Base-by-base conservation (phyloP, 2,113 vertebrate genomes). In the Cynopterus brachyotis region DNA sequence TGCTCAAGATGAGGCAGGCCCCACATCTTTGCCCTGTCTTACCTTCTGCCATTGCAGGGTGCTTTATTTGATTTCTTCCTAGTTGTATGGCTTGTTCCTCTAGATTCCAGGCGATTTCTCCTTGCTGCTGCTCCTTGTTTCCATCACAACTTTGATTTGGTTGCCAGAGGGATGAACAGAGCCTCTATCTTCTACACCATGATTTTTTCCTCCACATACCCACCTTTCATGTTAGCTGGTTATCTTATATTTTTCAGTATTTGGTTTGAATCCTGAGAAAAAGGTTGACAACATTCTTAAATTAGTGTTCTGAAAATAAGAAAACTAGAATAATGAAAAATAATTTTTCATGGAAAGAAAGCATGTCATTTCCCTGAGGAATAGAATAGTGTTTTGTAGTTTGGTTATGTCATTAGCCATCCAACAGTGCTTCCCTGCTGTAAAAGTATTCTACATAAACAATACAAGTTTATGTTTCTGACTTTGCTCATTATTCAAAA, bases 401-500 rank as follows among this genome's bases (percentile, higher is more conserved):
- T 89, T 81, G 66, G 62, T 94, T 97, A 78, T 91, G 12, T 69
- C 87, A 91, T 84, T 94, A 97, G 50, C 60, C 80, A 81, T 79
- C 76, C 86, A 89, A 53, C 40, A 37, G 15, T 55, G 42, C 55
- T 97, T 89, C 83, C 66, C 73, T 83, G 69, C 40, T 94, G 11
- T 93, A 89, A 95, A 94, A 94, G 67, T 86, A 80, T 79, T 89
- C 64, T 95, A 89, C 22, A 22, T 35, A 15, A 92, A 55, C 84
- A 93, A 70, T 75, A 24, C n/a, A 94, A 64, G 15, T 83, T 85
- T 96, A 96, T 81, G 32, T 87, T 89, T 91, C 67, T 97, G 86
- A 94, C 53, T 91, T 93, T 94, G 82, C 64, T 94, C 82, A 57
- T 81, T 95, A 94, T 86, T 88, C n/a, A 79, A 96, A 96, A 85